These are phyloP conservation scores for Ichneumon xanthorius DNA, from an alignment of 2,888 invertebrate species.

Conservation along the genomic window DNA sequence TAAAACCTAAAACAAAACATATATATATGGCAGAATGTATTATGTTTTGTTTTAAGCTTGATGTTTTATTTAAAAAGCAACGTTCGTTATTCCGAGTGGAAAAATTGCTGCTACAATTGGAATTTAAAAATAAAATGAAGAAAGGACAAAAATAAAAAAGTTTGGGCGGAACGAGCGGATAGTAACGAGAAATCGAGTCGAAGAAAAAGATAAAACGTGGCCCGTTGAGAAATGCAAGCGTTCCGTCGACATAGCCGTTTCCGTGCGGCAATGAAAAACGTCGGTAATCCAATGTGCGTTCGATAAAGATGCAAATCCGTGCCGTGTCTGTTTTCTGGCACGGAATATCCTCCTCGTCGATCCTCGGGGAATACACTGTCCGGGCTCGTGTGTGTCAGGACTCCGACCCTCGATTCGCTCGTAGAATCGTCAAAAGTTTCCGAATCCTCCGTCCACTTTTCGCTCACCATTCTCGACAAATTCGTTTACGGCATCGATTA, in stretches of 20 bases:
- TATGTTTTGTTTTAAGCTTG: no score
- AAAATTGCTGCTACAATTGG: background rate
- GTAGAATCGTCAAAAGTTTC: conserved; percentile 4
- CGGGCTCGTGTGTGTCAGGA: background rate
- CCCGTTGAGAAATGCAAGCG: conserved; percentile 6
- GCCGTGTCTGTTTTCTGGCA: conserved; percentile 23
- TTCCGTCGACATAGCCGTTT: conserved; percentile 1
- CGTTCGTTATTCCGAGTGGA: no score
- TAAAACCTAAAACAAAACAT: no score
- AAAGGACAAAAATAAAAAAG: background rate
- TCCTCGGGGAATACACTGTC: conserved; percentile 1
- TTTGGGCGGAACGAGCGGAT: background rate
- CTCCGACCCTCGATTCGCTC: background rate
- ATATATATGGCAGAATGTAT: no score
- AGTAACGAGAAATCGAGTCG: background rate
- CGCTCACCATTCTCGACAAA: background rate
- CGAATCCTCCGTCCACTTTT: background rate
- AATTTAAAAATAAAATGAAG: background rate
- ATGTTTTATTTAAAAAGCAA: no score
- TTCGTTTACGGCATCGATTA: background rate
- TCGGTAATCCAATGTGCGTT: conserved; percentile 69
- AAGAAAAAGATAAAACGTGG: background rate
- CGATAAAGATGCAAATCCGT: conserved; percentile 76
- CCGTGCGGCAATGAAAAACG: conserved; percentile 60
- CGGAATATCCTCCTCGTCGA: conserved; percentile 18